phyloP scores from a whole-genome alignment of 2,113 vertebrate genomes.

The Laticauda colubrina region DNA sequence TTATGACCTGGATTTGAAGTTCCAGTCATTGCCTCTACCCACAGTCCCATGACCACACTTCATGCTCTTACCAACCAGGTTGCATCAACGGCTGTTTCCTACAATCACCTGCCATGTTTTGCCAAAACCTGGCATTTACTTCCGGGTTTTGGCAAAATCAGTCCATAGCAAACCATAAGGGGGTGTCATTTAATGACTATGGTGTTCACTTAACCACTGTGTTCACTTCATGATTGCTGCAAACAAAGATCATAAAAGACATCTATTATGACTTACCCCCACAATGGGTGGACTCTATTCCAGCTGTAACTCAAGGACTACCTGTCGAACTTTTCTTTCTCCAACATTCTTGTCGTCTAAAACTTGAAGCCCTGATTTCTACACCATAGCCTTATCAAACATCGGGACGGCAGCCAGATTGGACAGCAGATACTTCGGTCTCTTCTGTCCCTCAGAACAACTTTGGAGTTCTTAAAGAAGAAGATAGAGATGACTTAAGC shows the following conservation, averaged over 20 bases:
- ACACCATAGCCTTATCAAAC: neutral
- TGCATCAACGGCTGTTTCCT: neutral
- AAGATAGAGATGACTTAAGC: neutral
- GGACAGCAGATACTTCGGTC: neutral
- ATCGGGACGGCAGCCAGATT: neutral
- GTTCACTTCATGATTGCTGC: neutral
- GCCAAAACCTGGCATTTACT: neutral
- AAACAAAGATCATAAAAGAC: neutral
- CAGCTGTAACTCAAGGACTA: neutral
- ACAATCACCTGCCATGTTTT: neutral
- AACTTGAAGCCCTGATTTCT: neutral
- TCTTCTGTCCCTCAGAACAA: neutral
- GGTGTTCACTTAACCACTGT: neutral
- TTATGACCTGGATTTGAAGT: neutral
- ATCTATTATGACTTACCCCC: neutral
- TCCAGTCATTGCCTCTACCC: neutral
- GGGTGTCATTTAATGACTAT: neutral
- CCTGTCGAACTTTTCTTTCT: neutral
- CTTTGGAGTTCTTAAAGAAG: neutral
- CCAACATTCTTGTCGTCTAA: neutral
- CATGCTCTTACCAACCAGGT: neutral
- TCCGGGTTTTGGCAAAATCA: neutral
- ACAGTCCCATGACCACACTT: neutral
- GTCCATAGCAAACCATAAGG: neutral
- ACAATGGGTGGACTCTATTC: neutral